phyloP scores from a whole-genome alignment of 2,113 vertebrate genomes.

The Montifringilla adamsi region DNA sequence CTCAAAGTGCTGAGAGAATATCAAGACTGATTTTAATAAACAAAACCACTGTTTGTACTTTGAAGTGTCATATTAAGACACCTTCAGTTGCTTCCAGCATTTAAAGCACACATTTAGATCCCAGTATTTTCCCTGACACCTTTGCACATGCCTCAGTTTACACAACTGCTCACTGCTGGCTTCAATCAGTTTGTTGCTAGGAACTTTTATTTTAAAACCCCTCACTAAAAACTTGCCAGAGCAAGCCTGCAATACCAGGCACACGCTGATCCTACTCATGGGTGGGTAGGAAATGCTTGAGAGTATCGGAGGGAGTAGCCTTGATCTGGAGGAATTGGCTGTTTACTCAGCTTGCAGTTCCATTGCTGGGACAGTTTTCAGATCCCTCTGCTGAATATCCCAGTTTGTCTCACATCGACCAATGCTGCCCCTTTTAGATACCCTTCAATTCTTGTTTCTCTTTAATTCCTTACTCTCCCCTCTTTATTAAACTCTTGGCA shows the following conservation, averaged over 20 bases:
- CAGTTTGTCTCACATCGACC: background rate
- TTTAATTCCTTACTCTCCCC: background rate
- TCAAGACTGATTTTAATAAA: background rate
- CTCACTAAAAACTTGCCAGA: background rate
- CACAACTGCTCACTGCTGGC: background rate
- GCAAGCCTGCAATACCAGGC: constrained; percentile 15
- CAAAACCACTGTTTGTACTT: background rate
- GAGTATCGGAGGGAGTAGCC: background rate
- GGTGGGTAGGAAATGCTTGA: constrained; percentile 18
- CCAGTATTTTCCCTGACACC: background rate
- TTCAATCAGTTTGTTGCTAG: background rate
- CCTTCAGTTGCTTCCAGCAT: background rate
- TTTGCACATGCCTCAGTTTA: background rate
- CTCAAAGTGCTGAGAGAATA: background rate
- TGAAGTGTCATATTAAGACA: background rate
- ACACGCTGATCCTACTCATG: background rate
- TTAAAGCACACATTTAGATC: background rate
- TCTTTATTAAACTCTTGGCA: background rate
- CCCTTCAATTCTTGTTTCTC: background rate
- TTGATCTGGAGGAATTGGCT: background rate
- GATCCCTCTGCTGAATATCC: background rate
- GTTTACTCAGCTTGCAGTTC: constrained; percentile 7
- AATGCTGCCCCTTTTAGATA: background rate
- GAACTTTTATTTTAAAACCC: background rate
- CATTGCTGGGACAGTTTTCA: background rate